Base-by-base conservation (phyloP, 2,113 vertebrate genomes). In the Ictidomys tridecemlineatus region DNA sequence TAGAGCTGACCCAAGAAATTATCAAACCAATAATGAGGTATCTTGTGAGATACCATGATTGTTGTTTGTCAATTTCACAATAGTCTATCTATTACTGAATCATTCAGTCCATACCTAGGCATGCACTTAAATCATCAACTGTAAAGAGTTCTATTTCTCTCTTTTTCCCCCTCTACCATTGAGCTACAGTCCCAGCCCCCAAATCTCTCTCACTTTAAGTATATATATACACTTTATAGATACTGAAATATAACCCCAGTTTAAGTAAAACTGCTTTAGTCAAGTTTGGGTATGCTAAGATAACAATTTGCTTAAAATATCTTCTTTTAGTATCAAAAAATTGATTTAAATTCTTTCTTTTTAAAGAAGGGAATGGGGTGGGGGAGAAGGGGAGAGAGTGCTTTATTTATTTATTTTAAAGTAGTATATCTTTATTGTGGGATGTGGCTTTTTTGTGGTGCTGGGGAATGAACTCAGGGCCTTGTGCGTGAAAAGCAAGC, bases 181-280 rank as follows among this genome's bases (percentile, higher is more conserved):
- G 83, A 80, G 67, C 16, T 67, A 34, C 2, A 45, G 28, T 13
- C 10, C 42, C 18, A 48, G 16, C 30, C 18, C 28, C 12, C 16
- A 37, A 10, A 39, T 48, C 0, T 67, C 12, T 56, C 56, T 84
- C n/a, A 85, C 14, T 37, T 86, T 91, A 69, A 45, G 89, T 79
- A 65, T 4, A 73, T 13, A 65, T 8, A 73, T 37, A 48, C 34
- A 28, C 18, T 48, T 56, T 61, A 94, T 61, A 92, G 61, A 79
- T 79, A 85, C 30, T 86, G 32, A 86, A 92, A 85, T 10, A 92
- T 2, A 82, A 85, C 24, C 85, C 45, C 32, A 90, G 45, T 85
- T 78, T 89, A 85, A 94, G 67, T 69, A 9, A 70, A 89, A 92
- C 34, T 77, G 37, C 24, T 88, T 95, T 95, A 56, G 32, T 89